Base-by-base conservation (phyloP, 2,888 invertebrate genomes). In the Spialia ferax region DNA sequence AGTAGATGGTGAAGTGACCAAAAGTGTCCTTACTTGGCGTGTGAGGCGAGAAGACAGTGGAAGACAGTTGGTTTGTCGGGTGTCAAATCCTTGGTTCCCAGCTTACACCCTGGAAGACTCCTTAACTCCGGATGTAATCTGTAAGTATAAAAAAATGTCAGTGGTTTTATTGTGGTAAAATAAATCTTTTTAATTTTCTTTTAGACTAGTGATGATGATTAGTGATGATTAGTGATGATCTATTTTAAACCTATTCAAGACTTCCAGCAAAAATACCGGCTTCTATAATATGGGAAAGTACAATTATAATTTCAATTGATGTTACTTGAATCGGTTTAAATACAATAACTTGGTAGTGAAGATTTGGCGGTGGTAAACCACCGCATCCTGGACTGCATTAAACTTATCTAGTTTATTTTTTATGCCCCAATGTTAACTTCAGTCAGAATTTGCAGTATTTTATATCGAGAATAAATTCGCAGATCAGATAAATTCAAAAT, bases 1-100 rank as follows among this genome's bases (percentile, higher is more conserved):
- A 71, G 95, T 95, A 64, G 95, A 95, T 7, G 94, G 94, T 52
- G 95, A 97, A 78, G 95, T 96, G 61, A 97, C 97, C 7, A 96
- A 96, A 73, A 97, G 96, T 80, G 95, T 96, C 65, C 90, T 98
- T 69, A 96, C 96, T 1, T 95, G 97, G 87, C 95, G 95, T 70
- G 96, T 97, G 56, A 94, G 95, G 71, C 95, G 97, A 69, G 96
- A 96, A 75, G 97, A 98, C 89, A 97, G 97, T 82, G 97, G 97
- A 55, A 96, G 97, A 74, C 96, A 96, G 85, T 94, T 98, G 71
- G 95, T 96, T 68, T 98, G 98, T 84, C 95, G 97, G 70, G 97
- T 97, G 68, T 96, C 97, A 86, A 98, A 98, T 94, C 97, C 97
- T 0, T 96, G 97, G 94, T 97, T 98, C 87, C 97, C 97, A 50